phyloP scores from a whole-genome alignment of 1,140 invertebrate genomes.

The Oedothorax gibbosus region DNA sequence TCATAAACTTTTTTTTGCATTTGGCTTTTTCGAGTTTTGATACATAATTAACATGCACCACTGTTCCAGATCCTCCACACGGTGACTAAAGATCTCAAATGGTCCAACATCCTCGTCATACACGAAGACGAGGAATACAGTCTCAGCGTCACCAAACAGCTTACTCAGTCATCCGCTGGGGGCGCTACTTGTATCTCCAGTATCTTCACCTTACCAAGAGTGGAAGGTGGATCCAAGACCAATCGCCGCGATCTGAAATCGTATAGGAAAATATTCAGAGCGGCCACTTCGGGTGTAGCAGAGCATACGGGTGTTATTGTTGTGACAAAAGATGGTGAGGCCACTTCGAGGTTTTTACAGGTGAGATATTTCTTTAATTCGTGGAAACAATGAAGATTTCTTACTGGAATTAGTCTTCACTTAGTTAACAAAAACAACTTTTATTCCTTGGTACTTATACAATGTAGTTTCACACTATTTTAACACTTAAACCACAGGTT shows the following conservation, averaged over 20 bases:
- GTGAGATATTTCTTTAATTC: neutral
- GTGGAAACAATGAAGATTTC: too few species aligned
- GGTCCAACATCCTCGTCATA: constrained; percentile 67
- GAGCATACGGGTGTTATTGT: constrained; percentile 23
- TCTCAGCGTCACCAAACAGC: constrained; percentile 54
- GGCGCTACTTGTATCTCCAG: constrained; percentile 29
- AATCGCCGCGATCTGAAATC: constrained; percentile 17
- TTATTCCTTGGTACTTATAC: too few species aligned
- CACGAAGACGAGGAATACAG: constrained; percentile 66
- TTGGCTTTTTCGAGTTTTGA: too few species aligned
- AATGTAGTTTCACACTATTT: too few species aligned
- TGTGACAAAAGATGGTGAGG: constrained; percentile 16
- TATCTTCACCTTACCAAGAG: constrained; percentile 7
- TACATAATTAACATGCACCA: neutral
- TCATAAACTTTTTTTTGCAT: too few species aligned
- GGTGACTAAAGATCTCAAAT: constrained; percentile 55
- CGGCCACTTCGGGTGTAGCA: neutral
- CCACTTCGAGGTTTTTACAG: constrained; percentile 38
- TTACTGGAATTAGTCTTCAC: too few species aligned
- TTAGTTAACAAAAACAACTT: too few species aligned
- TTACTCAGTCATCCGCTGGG: constrained; percentile 25
- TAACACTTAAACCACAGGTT: too few species aligned
- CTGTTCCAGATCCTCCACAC: constrained; percentile 26
- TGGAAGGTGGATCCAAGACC: neutral
- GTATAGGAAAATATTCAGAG: constrained; percentile 18